Evolutionary conservation across 1,140 invertebrate genomes (phyloP).

Genomic region (Cyclargus thomasi): DNA sequence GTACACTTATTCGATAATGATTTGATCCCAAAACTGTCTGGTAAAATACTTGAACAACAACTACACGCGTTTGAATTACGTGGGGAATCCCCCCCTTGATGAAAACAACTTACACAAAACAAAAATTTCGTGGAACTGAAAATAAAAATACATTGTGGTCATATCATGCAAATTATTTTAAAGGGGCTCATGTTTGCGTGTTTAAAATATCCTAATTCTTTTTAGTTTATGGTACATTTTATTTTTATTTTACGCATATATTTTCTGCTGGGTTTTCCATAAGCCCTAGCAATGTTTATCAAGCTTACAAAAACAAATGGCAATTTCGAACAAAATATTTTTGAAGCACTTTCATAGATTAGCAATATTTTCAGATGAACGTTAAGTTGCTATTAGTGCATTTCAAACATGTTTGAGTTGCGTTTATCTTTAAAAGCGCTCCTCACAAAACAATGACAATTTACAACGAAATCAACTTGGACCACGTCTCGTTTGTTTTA

Average conservation of each 20-base stretch:
- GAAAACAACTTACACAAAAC: neutral
- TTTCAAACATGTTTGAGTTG: neutral
- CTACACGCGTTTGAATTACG: neutral
- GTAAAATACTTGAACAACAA: constrained; percentile 23
- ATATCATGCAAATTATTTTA: neutral
- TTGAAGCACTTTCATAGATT: too few species aligned
- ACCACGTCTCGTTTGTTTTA: neutral
- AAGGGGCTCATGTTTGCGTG: neutral
- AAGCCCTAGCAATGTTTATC: too few species aligned
- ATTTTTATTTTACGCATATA: neutral
- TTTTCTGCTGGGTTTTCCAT: neutral
- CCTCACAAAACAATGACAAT: neutral
- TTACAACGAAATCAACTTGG: constrained; percentile 4
- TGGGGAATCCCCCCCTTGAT: neutral
- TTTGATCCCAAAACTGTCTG: constrained; percentile 63
- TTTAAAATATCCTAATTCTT: neutral
- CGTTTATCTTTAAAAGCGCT: neutral
- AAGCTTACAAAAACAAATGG: too few species aligned
- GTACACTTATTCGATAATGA: constrained; percentile 33
- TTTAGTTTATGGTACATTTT: neutral
- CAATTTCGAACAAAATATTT: too few species aligned
- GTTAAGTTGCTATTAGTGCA: neutral
- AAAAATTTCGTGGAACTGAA: neutral
- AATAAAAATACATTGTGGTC: too few species aligned
- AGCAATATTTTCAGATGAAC: neutral